Percentiles rank a stretch among this genome's conserved stretches.
Evolutionary conservation across 2,113 vertebrate genomes (phyloP).

Genomic region (Gyps fulvus): DNA sequence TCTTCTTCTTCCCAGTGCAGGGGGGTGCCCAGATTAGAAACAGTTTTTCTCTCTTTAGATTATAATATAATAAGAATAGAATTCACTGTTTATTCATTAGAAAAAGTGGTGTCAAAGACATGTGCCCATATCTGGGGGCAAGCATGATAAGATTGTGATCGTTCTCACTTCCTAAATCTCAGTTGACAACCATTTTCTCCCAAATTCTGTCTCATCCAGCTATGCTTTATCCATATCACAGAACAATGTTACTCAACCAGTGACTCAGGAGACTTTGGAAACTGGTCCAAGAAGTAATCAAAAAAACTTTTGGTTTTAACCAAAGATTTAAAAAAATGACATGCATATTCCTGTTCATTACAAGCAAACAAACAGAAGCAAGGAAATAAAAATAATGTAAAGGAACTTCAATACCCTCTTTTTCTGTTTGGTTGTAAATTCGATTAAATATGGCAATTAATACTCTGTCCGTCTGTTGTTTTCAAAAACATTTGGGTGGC

Average conservation of each 20-base stretch:
- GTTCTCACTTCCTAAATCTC: not conserved
- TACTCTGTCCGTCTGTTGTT: not conserved
- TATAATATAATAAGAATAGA: not conserved
- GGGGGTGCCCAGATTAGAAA: not conserved
- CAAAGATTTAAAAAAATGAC: not conserved
- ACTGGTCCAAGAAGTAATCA: not conserved
- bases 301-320: not conserved
- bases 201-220: not conserved
- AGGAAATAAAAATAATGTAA: not conserved
- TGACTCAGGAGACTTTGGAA: not conserved
- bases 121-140: not conserved
- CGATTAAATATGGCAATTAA: not conserved
- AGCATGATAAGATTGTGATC: not conserved
- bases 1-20: not conserved
- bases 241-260: not conserved
- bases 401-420: not conserved
- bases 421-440: not conserved
- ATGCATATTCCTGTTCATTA: not conserved
- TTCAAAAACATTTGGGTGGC: not conserved
- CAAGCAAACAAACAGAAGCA: not conserved
- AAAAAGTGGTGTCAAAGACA: not conserved
- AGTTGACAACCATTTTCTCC: not conserved
- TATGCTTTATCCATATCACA: accelerated
- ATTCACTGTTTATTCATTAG: not conserved
- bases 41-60: not conserved